phyloP scores from a whole-genome alignment of 1,140 invertebrate species.

The Macrotrachela quadricornifera region DNA sequence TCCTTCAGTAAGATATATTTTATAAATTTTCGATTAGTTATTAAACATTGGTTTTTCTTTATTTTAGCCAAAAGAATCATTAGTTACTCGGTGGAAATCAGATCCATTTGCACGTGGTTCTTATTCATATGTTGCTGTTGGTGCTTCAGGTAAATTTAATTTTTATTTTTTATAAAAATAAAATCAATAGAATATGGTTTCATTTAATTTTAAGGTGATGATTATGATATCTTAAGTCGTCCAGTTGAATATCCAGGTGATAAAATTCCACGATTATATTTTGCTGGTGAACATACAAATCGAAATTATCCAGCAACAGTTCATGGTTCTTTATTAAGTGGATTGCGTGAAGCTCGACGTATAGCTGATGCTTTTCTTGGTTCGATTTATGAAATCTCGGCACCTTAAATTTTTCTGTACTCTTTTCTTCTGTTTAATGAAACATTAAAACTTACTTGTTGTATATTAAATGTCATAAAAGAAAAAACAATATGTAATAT shows the following conservation, averaged over 20 bases:
- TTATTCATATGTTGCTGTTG: conserved; percentile 90
- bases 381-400: not conserved
- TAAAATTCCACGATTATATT: conserved; percentile 49
- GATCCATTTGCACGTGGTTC: conserved; percentile 85
- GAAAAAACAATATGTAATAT: too few relatives aligned
- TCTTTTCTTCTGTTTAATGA: too few relatives aligned
- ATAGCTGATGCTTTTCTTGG: conserved; percentile 49
- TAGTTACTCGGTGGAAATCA: conserved; percentile 83
- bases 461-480: too few relatives aligned
- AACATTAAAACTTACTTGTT: too few relatives aligned
- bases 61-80: conserved; percentile 66
- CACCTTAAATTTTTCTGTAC: too few relatives aligned
- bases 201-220: conserved; percentile 21
- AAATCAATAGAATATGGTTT: too few relatives aligned
- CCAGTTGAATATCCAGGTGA: conserved; percentile 43
- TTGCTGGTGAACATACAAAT: conserved; percentile 92
- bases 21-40: conserved; percentile 2
- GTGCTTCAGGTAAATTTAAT: conserved; percentile 68
- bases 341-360: conserved; percentile 69
- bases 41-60: conserved; percentile 1
- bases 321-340: conserved; percentile 83
- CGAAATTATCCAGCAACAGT: conserved; percentile 93
- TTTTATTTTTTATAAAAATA: too few relatives aligned
- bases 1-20: conserved; percentile 39
- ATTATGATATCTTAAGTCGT: conserved; percentile 79